Base-by-base conservation (phyloP, 2,797 vertebrate species). In the Cirrhinus mrigala region DNA sequence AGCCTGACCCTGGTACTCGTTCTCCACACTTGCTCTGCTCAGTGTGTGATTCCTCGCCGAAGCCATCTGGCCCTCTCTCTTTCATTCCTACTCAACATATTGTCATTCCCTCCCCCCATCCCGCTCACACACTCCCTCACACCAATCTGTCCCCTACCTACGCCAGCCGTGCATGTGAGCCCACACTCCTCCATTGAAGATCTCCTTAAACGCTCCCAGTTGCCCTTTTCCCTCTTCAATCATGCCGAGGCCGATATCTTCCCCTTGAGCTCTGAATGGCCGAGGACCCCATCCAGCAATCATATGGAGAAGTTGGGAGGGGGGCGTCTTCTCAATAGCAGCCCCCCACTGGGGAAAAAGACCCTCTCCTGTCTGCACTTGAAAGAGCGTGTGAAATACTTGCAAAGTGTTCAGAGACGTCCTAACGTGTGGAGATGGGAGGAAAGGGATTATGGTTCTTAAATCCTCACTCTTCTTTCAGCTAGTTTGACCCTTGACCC, bases 51-150 rank as follows among this genome's bases (percentile, higher is more conserved):
- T 96, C 95, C 92, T 87, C 90, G 82, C 93, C 89, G 77, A 91
- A 93, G 95, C 96, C 96, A 96, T 96, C 95, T 97, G 96, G 95
- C 97, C 80, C 85, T 84, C 96, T 95, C 94, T 95, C 93, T 96
- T 95, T 95, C 91, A 95, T 95, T 95, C 96, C 95, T 94, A 90
- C 93, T 95, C 96, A 94, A 94, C 95, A 96, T 92, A 94, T 96
- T 92, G 96, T 96, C 94, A 96, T 92, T 91, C 92, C 92, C 96
- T 93, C 78, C 87, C 88, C 84, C 90, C 46, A 86, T 90, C 89
- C 87, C 89, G 88, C 93, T 84, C 79, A 88, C 40, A 84, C 86
- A 91, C 88, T 93, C 94, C 94, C 94, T 95, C 95, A 94, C 93
- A 93, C 92, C 91, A 92, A 92, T 92, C 92, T 93, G 89, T 89